Conservation (phyloP, 2,888 invertebrate species). For the Phalera bucephala region DNA sequence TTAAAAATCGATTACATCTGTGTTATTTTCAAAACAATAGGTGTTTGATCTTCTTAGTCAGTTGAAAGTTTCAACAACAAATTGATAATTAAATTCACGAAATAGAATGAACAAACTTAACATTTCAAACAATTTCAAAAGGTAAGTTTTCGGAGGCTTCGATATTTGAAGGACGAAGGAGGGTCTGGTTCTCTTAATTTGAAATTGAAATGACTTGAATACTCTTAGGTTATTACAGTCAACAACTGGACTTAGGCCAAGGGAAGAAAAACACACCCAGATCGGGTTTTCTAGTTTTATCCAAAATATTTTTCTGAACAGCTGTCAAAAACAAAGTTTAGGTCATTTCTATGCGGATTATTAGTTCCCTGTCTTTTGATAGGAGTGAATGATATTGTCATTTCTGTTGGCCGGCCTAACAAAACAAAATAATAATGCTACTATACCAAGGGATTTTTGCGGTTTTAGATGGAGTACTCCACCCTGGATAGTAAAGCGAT, state of each 20-base stretch:
- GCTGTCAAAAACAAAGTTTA: no score
- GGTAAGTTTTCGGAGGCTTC: constrained; percentile 17
- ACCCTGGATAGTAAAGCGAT: no score
- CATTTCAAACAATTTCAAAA: constrained; percentile 19
- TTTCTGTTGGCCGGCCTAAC: no score
- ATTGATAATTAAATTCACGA: constrained; percentile 15
- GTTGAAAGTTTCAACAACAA: constrained; percentile 11
- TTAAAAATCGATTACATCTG: constrained; percentile 8
- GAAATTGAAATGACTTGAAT: constrained; percentile 15
- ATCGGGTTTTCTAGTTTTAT: background rate
- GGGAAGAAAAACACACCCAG: background rate
- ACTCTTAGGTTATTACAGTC: background rate
- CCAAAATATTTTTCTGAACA: no score
- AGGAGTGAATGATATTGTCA: no score
- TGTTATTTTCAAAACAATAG: constrained; percentile 12
- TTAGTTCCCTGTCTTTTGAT: no score
- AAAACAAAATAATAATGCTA: no score
- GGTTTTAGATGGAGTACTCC: no score
- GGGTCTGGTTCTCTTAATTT: constrained; percentile 17
- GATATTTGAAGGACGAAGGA: constrained; percentile 16
- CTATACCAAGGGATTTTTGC: no score
- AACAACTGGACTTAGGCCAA: background rate
- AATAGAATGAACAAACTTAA: constrained; percentile 21
- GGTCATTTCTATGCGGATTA: no score
- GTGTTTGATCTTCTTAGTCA: constrained; percentile 6